Evolutionary conservation across 2,113 vertebrate genomes (phyloP), one percentile per base, ranked within the genome.

Genomic region (Calyptomena viridis): DNA sequence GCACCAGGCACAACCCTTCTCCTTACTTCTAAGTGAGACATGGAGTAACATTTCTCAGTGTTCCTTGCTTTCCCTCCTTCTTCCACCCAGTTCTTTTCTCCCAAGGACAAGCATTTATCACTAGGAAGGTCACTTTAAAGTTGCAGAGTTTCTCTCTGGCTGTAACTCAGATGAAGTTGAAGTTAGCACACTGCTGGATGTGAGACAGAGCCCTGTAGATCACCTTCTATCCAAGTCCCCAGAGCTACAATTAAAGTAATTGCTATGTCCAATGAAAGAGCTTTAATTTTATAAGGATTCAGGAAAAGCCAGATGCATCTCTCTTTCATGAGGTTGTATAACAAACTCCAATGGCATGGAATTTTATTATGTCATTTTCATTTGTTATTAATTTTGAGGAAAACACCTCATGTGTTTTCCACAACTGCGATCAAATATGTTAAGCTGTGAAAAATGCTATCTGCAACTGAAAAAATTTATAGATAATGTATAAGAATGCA

Each of bases 251-350:
- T 93, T 98, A 98, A 95, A 98, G 94, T 97, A 98, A 98, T 97
- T 97, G 93, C 95, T 97, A 40, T 39, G 93, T 97, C 97, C 97
- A 94, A 96, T 97, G 97, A 98, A 97, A 97, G 50, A 90, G 84
- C 93, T 96, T 98, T 98, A 97, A 98, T 98, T 98, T 98, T 97
- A 97, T 58, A 98, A 97, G 96, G 97, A 98, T 98, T 97, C 94
- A 97, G 97, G 97, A 84, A 90, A 96, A 97, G 95, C 86, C 95
- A 91, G 25, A 88, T 82, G 92, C 58, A 0, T 59, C 95, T 97
- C 98, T 97, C 94, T 92, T 96, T 97, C 96, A 84, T 71, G 44
- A 94, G 97, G 47, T 60, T 84, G 75, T 2, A 28, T 49, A 86
- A 90, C 46, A 92, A 94, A 85, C 52, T 59, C 35, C 22, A 71